Base-by-base conservation (phyloP, 2,797 vertebrate genomes). In the Pseudopleuronectes americanus region DNA sequence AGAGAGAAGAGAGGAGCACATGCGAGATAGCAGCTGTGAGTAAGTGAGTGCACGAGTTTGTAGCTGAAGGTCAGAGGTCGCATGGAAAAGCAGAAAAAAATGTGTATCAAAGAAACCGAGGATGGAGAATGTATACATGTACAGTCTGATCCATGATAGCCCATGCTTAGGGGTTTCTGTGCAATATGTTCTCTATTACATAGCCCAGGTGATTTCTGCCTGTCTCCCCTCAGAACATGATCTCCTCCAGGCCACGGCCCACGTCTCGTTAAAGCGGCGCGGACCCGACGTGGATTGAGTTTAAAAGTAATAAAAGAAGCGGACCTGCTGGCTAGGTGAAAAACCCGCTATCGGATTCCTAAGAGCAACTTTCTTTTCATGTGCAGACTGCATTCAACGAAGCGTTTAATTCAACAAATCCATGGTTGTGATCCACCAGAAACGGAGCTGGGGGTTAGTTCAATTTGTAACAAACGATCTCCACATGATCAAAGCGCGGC, bases 391-490 rank as follows among this genome's bases (percentile, higher is more conserved):
- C 92, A 94, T 97, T 96, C 97, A 98, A 98, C 95, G 95, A 97
- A 97, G 96, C 98, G 95, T 99, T 99, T 98, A 99, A 99, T 99
- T 99, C 97, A 97, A 98, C 97, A 99, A 99, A 99, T 99, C 97
- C 97, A 96, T 88, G 94, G 96, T 96, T 96, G 96, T 98, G 97
- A 98, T 99, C 96, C 96, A 95, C 96, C 95, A 97, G 96, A 96
- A 97, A 97, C 92, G 86, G 94, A 96, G 96, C 95, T 94, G 95
- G 96, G 96, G 96, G 96, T 98, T 97, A 96, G 96, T 99, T 99
- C 98, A 99, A 99, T 99, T 99, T 99, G 98, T 99, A 98, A 96
- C 95, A 96, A 99, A 96, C 95, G 95, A 97, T 98, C 97, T 95
- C 96, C 95, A 94, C 95, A 96, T 99, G 98, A 99, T 99, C 98